Evolutionary conservation across 2,888 invertebrate species (phyloP).

Genomic region (Steromphala cineraria): DNA sequence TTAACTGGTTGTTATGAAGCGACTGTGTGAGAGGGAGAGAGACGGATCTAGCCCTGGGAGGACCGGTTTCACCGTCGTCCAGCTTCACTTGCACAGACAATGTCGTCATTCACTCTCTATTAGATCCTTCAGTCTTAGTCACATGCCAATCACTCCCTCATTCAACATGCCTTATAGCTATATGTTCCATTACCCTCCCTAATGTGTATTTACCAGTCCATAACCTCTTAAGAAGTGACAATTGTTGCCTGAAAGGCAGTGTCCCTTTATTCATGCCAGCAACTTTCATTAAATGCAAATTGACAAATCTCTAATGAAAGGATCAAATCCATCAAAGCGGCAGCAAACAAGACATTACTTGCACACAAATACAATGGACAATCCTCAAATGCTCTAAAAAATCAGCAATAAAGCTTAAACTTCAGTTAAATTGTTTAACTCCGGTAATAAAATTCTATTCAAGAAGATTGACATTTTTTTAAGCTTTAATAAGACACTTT

Average conservation of each 20-base stretch:
- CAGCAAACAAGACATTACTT: no score
- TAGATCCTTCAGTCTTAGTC: slow-evolving; percentile 1
- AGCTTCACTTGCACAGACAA: background rate
- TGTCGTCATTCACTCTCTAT: background rate
- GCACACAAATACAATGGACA: no score
- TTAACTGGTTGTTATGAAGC: no score
- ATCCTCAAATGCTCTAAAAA: no score
- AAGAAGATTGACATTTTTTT: no score
- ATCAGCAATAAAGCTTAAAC: no score
- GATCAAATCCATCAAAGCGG: no score
- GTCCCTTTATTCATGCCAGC: background rate
- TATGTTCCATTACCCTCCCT: background rate
- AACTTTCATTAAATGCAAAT: no score
- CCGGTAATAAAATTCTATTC: no score
- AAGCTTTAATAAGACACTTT: no score
- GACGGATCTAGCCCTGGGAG: background rate
- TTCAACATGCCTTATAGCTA: background rate
- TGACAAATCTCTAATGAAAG: no score
- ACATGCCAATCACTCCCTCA: background rate
- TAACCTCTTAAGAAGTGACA: background rate
- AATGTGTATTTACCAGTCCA: slow-evolving; percentile 1
- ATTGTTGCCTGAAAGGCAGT: background rate
- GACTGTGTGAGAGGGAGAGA: background rate
- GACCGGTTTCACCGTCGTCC: background rate
- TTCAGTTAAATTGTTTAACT: no score